These are phyloP conservation scores for Polyommatus icarus DNA, from an alignment of 2,888 invertebrate species.

Conservation along the genomic window DNA sequence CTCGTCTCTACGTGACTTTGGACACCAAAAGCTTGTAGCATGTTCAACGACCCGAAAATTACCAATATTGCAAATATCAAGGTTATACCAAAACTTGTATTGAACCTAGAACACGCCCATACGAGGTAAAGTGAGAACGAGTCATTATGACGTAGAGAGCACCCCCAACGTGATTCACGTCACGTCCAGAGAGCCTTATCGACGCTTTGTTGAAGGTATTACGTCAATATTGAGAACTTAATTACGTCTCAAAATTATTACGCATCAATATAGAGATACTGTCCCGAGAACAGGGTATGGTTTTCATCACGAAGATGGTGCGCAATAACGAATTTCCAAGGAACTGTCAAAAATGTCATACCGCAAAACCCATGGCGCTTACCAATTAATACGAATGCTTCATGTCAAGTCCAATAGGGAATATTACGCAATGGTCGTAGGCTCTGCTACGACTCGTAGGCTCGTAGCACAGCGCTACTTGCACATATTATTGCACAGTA, in stretches of 20 bases:
- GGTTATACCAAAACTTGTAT: neutral
- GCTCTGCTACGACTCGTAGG: no score
- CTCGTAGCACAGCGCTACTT: no score
- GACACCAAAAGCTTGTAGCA: neutral
- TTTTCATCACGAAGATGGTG: neutral
- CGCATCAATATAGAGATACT: neutral
- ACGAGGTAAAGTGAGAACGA: neutral
- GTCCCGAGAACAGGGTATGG: neutral
- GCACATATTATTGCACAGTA: no score
- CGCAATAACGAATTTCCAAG: neutral
- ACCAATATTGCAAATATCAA: neutral
- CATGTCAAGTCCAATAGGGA: no score
- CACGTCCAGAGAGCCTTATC: constrained; percentile 3
- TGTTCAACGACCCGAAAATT: neutral
- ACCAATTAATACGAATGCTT: neutral
- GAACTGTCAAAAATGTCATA: neutral
- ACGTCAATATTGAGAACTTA: neutral
- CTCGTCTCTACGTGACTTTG: neutral
- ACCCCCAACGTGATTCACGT: neutral
- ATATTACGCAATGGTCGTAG: no score
- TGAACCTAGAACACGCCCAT: neutral
- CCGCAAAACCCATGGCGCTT: neutral
- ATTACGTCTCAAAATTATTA: constrained; percentile 2
- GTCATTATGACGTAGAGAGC: neutral
- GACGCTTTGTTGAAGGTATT: neutral